These are phyloP conservation scores for Phragmatobia fuliginosa DNA, from an alignment of 2,888 invertebrate genomes.

Conservation along the genomic window DNA sequence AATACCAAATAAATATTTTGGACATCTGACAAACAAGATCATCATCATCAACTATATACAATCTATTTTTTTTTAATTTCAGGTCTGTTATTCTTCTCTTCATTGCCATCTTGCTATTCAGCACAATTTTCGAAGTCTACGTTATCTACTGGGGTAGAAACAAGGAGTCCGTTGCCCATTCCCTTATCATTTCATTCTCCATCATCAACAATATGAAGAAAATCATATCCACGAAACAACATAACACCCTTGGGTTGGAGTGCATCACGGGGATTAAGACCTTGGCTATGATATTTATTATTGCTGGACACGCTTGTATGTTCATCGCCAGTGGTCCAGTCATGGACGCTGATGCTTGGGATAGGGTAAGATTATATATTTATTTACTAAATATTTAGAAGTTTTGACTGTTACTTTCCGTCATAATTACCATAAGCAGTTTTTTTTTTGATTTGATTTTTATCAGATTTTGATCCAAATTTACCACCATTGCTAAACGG, in stretches of 20 bases:
- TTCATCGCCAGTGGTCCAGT: slow-evolving; percentile 90
- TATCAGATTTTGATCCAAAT: no score
- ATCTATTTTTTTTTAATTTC: slow-evolving; percentile 50
- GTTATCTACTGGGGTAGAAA: slow-evolving; percentile 63
- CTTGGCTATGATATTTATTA: slow-evolving; percentile 89
- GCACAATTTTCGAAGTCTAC: slow-evolving; percentile 82
- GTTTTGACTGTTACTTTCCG: no score
- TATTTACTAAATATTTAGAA: no score
- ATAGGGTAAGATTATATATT: slow-evolving; percentile 76
- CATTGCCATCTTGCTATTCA: slow-evolving; percentile 72
- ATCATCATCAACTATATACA: neutral
- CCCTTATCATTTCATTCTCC: slow-evolving; percentile 85
- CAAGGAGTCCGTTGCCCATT: slow-evolving; percentile 63
- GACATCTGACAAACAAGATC: no score
- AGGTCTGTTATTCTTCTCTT: slow-evolving; percentile 83
- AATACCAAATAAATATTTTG: no score
- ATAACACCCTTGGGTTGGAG: slow-evolving; percentile 87
- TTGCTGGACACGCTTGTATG: slow-evolving; percentile 89
- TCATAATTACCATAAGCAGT: no score
- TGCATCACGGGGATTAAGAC: slow-evolving; percentile 89
- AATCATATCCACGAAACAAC: slow-evolving; percentile 85
- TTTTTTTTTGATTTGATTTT: no score
- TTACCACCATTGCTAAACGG: no score
- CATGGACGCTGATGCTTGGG: slow-evolving; percentile 88
- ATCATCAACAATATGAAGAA: slow-evolving; percentile 87